Evolutionary conservation across 37 sponge, comb jelly and placozoan genomes (phyloP), one percentile per base, ranked within the genome.

Genomic region (Theonella swinhoei): DNA sequence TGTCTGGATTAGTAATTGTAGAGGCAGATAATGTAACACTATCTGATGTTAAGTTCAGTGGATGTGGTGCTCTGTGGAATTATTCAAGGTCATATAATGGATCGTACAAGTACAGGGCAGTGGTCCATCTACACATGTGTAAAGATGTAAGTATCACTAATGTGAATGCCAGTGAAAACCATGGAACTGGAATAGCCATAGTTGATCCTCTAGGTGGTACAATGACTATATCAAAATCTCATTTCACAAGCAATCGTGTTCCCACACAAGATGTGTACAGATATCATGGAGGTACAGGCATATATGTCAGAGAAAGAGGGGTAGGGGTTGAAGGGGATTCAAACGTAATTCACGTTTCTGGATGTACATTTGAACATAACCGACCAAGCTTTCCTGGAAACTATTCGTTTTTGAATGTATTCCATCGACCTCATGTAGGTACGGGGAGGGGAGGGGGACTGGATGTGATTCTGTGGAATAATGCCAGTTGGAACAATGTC

Each of bases 361-460:
- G 14, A 7, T 47, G 54, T 14, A 47, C 54, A 47, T 47, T 47
- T 47, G 54, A 47, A 47, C 54, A 47, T 14, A 47, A 47, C 54
- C 54, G 14, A 14, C 11, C 54, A 7, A 47, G 11, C 11, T 47
- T 47, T 47, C 54, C 54, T 14, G 7, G 14, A 7, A 14, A 17
- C 54, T 47, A 17, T 47, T 17, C 54, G 54, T 47, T 47, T 14
- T 14, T 47, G 54, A 34, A 38, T 41, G 29, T 24, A 23, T 38
- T 62, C 30, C 41, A 62, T 7, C 2, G 35, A 63, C 28, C 37
- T 7, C 37, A 37, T n/a, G 37, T 26, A 33, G 78, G 78, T 23
- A 64, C 42, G 41, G 78, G 78, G 0, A 31, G 66, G 39, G 78
- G 78, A 39, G 78, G 78, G 24, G 78, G 78, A 17, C 22, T 78